Percentiles rank a stretch among this genome's conserved stretches.
Conservation (phyloP, 1,140 invertebrate genomes). For the Hyphantria cunea region DNA sequence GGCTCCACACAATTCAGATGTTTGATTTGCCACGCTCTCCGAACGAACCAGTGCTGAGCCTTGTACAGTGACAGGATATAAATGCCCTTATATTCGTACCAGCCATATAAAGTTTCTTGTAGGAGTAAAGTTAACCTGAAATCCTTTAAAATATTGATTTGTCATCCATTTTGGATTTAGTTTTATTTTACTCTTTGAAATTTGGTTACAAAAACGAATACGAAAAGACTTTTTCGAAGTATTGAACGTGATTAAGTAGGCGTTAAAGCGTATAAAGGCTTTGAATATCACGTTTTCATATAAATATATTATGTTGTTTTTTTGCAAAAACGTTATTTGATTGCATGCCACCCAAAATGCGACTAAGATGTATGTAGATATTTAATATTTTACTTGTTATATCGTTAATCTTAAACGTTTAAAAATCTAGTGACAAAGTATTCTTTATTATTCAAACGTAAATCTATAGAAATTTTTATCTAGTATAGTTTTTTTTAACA, state of each 20-base stretch:
- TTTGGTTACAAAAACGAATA: neutral
- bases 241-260: neutral
- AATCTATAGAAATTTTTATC: no score
- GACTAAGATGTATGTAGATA: no score
- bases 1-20: slow-evolving; percentile 21
- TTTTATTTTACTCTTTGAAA: slow-evolving; percentile 2
- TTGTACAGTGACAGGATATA: slow-evolving; percentile 8
- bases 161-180: neutral
- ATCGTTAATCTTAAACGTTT: no score
- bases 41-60: neutral
- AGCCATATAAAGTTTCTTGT: slow-evolving; percentile 4
- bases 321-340: no score
- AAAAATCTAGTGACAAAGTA: no score
- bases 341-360: no score
- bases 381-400: no score
- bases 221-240: neutral
- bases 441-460: no score
- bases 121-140: neutral
- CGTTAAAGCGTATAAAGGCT: neutral
- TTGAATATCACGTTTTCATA: neutral
- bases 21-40: slow-evolving; percentile 28
- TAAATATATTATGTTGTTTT: neutral
- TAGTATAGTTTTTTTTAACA: no score
- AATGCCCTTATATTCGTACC: slow-evolving; percentile 13
- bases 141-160: slow-evolving; percentile 3